These are phyloP conservation scores for Parnassius smintheus DNA, from an alignment of 2,888 invertebrate genomes.

Conservation along the genomic window DNA sequence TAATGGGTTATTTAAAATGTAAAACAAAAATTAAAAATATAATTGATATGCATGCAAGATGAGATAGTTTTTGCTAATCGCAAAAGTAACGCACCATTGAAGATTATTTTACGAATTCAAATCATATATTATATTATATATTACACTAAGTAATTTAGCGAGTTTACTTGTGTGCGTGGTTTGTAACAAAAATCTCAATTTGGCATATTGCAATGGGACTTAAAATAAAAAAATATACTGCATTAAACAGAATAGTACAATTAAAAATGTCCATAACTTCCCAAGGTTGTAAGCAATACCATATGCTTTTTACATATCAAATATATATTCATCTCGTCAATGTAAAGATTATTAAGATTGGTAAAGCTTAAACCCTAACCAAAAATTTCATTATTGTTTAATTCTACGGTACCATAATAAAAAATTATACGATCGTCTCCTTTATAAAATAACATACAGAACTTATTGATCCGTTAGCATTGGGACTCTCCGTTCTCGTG, in stretches of 20 bases:
- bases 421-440: neutral
- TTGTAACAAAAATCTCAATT: constrained; percentile 6
- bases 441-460: neutral
- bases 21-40: constrained; percentile 3
- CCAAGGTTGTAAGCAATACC: neutral
- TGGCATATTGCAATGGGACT: neutral
- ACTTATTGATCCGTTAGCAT: constrained; percentile 43
- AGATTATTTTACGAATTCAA: no score
- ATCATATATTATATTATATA: no score
- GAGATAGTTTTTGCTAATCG: neutral
- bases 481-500: constrained; percentile 73
- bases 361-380: neutral
- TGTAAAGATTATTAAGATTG: neutral
- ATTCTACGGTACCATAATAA: neutral
- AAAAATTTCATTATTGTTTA: neutral
- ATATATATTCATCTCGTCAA: constrained; percentile 14
- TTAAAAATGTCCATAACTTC: neutral
- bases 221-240: neutral
- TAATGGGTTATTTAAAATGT: neutral
- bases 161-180: constrained; percentile 3
- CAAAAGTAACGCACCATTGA: neutral
- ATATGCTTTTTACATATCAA: constrained; percentile 18
- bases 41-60: constrained; percentile 10
- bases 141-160: no score
- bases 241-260: neutral